Evolutionary conservation across 2,797 vertebrate species (phyloP).

Genomic region (Natrix natrix): DNA sequence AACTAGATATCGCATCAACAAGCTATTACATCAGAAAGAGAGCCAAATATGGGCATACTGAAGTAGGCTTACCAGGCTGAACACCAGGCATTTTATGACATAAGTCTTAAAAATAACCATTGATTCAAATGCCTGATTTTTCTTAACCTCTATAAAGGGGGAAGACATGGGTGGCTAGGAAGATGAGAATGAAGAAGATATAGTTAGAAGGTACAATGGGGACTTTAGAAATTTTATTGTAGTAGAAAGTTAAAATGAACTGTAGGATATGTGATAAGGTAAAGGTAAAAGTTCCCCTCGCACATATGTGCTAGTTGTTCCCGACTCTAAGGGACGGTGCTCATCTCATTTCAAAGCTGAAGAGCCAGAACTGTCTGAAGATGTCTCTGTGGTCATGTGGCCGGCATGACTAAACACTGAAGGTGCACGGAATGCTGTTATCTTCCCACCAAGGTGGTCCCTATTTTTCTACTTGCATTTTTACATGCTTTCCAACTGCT

Average conservation of each 20-base stretch:
- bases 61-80: neutral
- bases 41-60: neutral
- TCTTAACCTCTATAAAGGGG: neutral
- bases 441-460: too few relatives aligned
- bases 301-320: too few relatives aligned
- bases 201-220: neutral
- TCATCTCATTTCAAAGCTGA: too few relatives aligned
- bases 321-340: too few relatives aligned
- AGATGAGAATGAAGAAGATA: neutral
- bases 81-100: neutral
- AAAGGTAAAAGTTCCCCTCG: too few relatives aligned
- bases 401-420: too few relatives aligned
- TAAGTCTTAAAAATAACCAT: neutral
- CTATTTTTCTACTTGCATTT: too few relatives aligned
- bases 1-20: conserved; percentile 9
- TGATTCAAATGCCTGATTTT: neutral
- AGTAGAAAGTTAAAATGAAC: neutral
- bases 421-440: too few relatives aligned
- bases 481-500: too few relatives aligned
- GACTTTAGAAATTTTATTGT: neutral
- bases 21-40: conserved; percentile 18
- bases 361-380: too few relatives aligned
- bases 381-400: too few relatives aligned
- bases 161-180: neutral
- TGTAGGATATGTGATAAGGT: neutral